These are phyloP conservation scores for Sebastes schlegelii DNA, from an alignment of 2,113 vertebrate genomes.

Conservation along the genomic window DNA sequence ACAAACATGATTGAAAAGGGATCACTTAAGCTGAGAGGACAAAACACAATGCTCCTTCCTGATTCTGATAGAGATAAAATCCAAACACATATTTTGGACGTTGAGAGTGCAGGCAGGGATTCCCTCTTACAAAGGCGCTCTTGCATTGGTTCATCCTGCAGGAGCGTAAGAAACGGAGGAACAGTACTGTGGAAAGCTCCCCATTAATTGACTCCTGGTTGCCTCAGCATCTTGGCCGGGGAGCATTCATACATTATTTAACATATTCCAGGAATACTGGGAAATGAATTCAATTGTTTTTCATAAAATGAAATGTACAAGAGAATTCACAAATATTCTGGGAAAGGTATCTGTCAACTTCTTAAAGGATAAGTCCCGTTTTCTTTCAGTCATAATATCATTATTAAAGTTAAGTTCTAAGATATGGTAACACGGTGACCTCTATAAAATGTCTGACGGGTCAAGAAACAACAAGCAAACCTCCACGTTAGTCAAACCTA, in stretches of 20 bases:
- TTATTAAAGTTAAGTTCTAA: neutral
- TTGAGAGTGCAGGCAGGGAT: too few relatives aligned
- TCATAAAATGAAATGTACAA: neutral
- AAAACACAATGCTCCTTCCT: neutral
- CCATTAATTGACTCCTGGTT: neutral
- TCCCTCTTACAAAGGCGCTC: slow-evolving; percentile 74
- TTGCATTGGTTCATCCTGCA: slow-evolving; percentile 29
- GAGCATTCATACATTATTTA: slow-evolving; percentile 39
- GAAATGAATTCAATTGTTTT: too few relatives aligned
- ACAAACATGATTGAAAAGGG: neutral
- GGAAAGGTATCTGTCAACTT: too few relatives aligned
- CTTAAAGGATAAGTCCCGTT: too few relatives aligned
- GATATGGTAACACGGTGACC: neutral
- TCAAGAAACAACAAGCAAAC: neutral
- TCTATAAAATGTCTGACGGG: neutral
- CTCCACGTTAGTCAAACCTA: neutral
- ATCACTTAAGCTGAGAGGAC: neutral
- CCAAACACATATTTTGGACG: neutral
- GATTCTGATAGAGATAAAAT: neutral
- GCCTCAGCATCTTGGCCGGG: slow-evolving; percentile 11
- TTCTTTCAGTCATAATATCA: neutral
- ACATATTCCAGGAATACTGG: neutral
- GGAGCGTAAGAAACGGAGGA: slow-evolving; percentile 71
- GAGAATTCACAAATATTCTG: too few relatives aligned
- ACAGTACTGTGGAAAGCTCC: slow-evolving; percentile 39